Base-by-base conservation (phyloP, 30 jellyfish, hydroid and myxozoan species). In the Nemopilema nomurai region DNA sequence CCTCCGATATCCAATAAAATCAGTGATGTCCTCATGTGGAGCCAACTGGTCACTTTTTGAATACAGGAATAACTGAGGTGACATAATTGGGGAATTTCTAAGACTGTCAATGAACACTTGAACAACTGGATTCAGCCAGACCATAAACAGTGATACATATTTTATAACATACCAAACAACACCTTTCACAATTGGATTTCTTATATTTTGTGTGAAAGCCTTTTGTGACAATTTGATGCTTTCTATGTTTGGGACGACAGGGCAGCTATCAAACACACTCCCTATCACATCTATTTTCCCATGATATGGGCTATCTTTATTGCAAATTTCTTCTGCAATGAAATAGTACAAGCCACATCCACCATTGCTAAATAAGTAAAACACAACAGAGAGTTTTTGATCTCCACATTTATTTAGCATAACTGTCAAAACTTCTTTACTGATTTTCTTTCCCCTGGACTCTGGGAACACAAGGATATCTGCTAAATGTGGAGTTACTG, bases 181-280 rank as follows among this genome's bases (percentile, higher is more conserved):
- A 26, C n/a, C 68, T 33, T 65, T 71, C 32, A 67, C 49, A 63
- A 79, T 26, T 31, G 89, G 90, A 32, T 62, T 83, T 79, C 65
- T 64, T 1, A 78, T 27, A 21, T 67, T 51, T 76, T 69, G 72
- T 1, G 93, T 71, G 62, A 92, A 81, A 19, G 83, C 96, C 28
- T 41, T 78, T 67, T 87, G 97, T 8, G 90, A 86, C 9, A 66
- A 18, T 16, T 16, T 28, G 29, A 84, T 69, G 71, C 96, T 92
- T 9, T 92, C 96, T 30, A 27, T 49, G 49, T 28, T 53, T 20
- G 98, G 98, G 8, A 78, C 77, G n/a, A 92, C 90, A 31, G 98
- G 98, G 69, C 96, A 87, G 85, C 96, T 84, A 81, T 92, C 98
- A 83, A 92, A 92, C 29, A 92, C 68, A n/a, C 86, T 71, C 21